phyloP scores from a whole-genome alignment of 2,113 vertebrate species.

The Spheniscus mendiculus region DNA sequence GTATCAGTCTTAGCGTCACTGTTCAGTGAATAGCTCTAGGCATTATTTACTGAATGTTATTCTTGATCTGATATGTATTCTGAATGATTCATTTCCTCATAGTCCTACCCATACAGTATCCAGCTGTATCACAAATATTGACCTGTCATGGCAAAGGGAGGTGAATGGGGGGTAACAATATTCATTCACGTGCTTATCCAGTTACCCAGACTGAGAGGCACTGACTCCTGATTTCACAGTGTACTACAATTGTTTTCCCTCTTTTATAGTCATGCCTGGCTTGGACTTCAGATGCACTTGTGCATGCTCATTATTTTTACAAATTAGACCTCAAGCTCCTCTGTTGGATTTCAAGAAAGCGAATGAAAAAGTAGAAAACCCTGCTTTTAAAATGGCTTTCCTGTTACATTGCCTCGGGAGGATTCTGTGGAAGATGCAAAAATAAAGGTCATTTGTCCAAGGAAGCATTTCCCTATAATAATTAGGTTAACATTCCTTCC shows the following conservation, averaged over 20 bases:
- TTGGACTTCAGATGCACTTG: neutral
- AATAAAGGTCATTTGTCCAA: neutral
- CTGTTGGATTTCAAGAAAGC: neutral
- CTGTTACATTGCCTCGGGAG: neutral
- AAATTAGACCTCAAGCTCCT: neutral
- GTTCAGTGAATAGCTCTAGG: neutral
- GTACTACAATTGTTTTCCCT: neutral
- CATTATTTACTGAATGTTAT: constrained; percentile 1
- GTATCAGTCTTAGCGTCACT: neutral
- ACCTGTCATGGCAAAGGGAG: constrained; percentile 1
- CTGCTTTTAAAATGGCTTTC: neutral
- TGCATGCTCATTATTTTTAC: neutral
- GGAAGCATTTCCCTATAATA: neutral
- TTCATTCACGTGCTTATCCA: neutral
- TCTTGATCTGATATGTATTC: constrained; percentile 1
- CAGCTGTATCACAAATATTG: constrained; percentile 21
- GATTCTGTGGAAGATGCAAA: neutral
- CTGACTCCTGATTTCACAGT: neutral
- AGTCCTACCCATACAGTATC: neutral
- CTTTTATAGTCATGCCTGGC: neutral
- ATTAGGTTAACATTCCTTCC: neutral
- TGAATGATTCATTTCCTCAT: constrained; percentile 25
- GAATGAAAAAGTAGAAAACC: neutral
- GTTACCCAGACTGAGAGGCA: neutral
- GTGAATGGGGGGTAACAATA: neutral